phyloP scores from a whole-genome alignment of 2,888 invertebrate species.

The Parthenolecanium corni region DNA sequence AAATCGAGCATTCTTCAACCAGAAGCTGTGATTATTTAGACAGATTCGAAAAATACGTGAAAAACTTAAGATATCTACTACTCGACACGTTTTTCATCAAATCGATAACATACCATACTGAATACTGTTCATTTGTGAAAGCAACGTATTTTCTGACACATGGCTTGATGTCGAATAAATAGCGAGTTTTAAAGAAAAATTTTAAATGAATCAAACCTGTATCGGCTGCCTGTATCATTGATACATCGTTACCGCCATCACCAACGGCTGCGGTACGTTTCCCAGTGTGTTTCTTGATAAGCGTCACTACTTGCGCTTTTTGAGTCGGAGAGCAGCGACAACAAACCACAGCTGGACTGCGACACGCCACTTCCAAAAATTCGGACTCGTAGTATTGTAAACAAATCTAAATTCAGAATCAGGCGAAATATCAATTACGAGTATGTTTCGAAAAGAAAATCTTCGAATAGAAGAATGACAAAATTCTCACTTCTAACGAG shows the following conservation, averaged over 20 bases:
- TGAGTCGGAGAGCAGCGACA: conserved; percentile 64
- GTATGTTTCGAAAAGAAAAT: not conserved
- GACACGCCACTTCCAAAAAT: conserved; percentile 59
- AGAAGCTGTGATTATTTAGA: no score
- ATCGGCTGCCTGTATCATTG: conserved; percentile 57
- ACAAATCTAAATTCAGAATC: conserved; percentile 41
- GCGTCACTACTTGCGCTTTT: conserved; percentile 54
- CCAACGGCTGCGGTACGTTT: conserved; percentile 48
- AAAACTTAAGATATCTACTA: no score
- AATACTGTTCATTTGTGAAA: no score
- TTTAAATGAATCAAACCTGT: conserved; percentile 40
- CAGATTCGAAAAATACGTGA: no score
- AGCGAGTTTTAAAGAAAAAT: no score
- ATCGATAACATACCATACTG: no score
- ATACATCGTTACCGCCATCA: conserved; percentile 61
- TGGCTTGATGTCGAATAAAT: no score
- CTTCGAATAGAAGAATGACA: not conserved
- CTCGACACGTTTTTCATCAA: no score
- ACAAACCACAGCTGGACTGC: conserved; percentile 61
- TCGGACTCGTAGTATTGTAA: conserved; percentile 60
- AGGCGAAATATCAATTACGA: not conserved
- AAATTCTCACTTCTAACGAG: conserved; percentile 46
- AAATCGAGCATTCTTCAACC: no score
- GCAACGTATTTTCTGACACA: no score
- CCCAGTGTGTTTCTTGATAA: conserved; percentile 52